phyloP scores from a whole-genome alignment of 2,113 vertebrate species.

The Ameiurus melas region DNA sequence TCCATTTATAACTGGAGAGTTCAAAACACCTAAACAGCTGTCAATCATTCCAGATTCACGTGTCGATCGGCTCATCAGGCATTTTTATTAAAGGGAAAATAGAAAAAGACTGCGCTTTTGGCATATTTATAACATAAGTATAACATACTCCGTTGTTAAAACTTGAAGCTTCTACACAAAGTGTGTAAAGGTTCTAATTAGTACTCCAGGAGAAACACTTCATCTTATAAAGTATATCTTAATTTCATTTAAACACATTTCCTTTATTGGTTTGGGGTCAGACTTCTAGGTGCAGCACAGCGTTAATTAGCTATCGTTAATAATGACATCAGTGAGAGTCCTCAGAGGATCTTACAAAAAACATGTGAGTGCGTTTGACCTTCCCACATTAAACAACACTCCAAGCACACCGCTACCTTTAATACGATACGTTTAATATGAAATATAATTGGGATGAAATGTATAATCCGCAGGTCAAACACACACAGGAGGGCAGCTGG shows the following conservation, averaged over 20 bases:
- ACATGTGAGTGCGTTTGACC: neutral
- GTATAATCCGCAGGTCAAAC: conserved; percentile 57
- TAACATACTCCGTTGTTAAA: too few species aligned
- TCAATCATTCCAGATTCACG: neutral
- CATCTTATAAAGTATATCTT: too few species aligned
- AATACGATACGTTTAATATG: conserved; percentile 45
- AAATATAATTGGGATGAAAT: conserved; percentile 1
- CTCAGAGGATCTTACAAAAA: neutral
- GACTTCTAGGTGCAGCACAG: neutral
- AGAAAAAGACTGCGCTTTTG: too few species aligned
- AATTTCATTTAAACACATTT: too few species aligned
- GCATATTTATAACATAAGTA: too few species aligned
- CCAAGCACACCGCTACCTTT: neutral
- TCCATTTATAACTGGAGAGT: neutral
- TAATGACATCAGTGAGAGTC: neutral
- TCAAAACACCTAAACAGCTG: neutral
- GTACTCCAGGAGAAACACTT: too few species aligned
- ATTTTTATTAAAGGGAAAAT: neutral
- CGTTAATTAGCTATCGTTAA: neutral
- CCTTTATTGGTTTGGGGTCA: neutral
- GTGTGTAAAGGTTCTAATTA: neutral
- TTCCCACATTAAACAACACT: conserved; percentile 7
- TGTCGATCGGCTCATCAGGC: neutral
- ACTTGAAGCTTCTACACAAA: neutral
- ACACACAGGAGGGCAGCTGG: conserved; percentile 65